These are phyloP conservation scores for Spatulosminthurus flaviceps DNA, from an alignment of 2,888 invertebrate genomes.

Conservation along the genomic window DNA sequence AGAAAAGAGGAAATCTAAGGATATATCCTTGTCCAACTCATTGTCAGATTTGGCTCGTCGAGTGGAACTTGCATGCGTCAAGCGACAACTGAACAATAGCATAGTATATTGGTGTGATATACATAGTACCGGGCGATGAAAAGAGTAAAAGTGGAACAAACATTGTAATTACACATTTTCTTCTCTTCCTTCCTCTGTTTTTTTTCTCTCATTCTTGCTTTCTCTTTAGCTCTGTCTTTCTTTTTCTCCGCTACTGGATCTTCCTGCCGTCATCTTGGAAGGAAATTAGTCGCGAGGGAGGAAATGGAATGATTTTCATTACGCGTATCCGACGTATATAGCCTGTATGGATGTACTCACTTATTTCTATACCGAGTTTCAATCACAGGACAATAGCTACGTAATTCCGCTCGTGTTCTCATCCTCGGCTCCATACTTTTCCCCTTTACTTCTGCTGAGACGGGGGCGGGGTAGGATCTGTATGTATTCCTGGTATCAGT, in stretches of 20 bases:
- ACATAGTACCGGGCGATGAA: too few species aligned
- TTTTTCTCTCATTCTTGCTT: background rate
- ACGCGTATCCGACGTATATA: too few species aligned
- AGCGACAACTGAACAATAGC: too few species aligned
- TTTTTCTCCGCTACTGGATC: background rate
- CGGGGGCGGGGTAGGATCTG: too few species aligned
- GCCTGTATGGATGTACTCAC: too few species aligned
- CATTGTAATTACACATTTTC: slow-evolving; percentile 27
- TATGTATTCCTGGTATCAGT: too few species aligned
- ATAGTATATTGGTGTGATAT: too few species aligned
- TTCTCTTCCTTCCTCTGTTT: background rate
- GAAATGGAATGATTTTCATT: slow-evolving; percentile 22
- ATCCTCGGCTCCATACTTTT: background rate
- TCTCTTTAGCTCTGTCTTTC: background rate
- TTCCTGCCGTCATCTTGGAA: background rate
- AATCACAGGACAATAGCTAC: slow-evolving; percentile 12
- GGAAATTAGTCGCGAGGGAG: slow-evolving; percentile 8
- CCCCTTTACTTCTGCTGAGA: too few species aligned
- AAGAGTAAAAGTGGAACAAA: slow-evolving; percentile 10
- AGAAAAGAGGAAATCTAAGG: background rate
- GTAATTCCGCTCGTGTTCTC: background rate
- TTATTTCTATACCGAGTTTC: too few species aligned
- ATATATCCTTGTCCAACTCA: too few species aligned
- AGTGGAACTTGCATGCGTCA: too few species aligned
- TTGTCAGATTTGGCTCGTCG: too few species aligned